Evolutionary conservation across 1,140 invertebrate genomes (phyloP).

Genomic region (Neuroterus valhalla): DNA sequence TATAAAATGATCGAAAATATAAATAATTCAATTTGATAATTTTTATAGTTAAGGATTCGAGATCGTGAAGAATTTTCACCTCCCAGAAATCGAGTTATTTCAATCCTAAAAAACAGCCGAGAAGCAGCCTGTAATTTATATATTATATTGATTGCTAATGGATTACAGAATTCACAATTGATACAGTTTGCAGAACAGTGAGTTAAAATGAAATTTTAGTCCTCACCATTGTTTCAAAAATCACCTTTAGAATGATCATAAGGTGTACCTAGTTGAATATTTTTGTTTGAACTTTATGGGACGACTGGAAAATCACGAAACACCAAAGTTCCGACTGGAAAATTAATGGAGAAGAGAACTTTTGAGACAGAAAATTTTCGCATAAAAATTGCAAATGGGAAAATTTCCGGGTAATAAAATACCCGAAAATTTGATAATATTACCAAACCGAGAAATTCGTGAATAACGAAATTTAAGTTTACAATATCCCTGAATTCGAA

Average conservation of each 20-base stretch:
- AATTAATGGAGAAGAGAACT: too few relatives aligned
- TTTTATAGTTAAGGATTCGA: slow-evolving; percentile 76
- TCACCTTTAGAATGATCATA: neutral
- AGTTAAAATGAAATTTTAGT: slow-evolving; percentile 39
- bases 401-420: too few relatives aligned
- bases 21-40: neutral
- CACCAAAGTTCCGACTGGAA: too few relatives aligned
- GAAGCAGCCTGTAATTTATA: slow-evolving; percentile 82
- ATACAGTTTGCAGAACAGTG: slow-evolving; percentile 82
- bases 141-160: slow-evolving; percentile 84
- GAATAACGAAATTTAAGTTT: too few relatives aligned
- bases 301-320: too few relatives aligned
- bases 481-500: too few relatives aligned
- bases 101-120: slow-evolving; percentile 77
- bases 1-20: neutral
- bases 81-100: slow-evolving; percentile 76
- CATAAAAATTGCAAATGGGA: too few relatives aligned
- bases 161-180: slow-evolving; percentile 79
- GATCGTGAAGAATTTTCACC: slow-evolving; percentile 81
- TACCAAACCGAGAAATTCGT: too few relatives aligned
- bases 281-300: slow-evolving; percentile 35
- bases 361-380: too few relatives aligned
- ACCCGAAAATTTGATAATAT: too few relatives aligned
- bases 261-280: neutral
- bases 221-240: slow-evolving; percentile 7